Evolutionary conservation across 2,113 vertebrate genomes (phyloP), one percentile per base, ranked within the genome.

Genomic region (Notiomystis cincta): DNA sequence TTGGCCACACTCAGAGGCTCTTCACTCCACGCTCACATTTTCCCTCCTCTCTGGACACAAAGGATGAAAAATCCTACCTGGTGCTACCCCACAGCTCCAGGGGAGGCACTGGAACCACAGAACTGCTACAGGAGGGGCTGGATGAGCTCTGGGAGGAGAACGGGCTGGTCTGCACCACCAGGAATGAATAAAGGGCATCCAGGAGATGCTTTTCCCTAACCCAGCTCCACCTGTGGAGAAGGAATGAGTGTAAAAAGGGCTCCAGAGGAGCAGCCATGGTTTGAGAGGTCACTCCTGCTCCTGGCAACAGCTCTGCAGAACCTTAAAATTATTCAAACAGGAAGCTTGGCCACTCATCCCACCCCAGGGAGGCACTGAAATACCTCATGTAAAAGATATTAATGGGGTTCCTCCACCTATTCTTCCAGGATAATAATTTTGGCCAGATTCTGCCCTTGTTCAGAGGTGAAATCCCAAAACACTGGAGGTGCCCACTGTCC

Each of bases 1-100:
- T 10, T 45, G 51, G 42, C 31, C 3, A 0, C 4, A 11, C 24
- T n/a, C n/a, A n/a, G 0, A 15, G 8, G 17, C 37, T 53, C 18
- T 21, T 22, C n/a, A 45, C 60, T 37, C 0, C 0, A 33, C 10
- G 31, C 23, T 89, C 53, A 60, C 24, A 5, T 5, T 69, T 50
- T 11, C 69, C 27, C 57, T 71, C 76, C 47, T 56, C 56, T 69
- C 37, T 37, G n/a, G 20, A n/a, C 4, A 27, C 11, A 69, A 72
- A 72, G 57, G 37, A 42, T 42, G 35, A 13, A 51, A 86, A 93
- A 11, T n/a, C 40, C 57, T 35, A 1, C 4, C 0, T 0, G 5
- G n/a, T 40, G 33, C 15, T 61, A 19, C 21, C 11, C 28, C 18
- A 66, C 24, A 17, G 7, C 13, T 22, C 2, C 24, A 31, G 42